phyloP scores from a whole-genome alignment of 2,113 vertebrate species.

The Thamnaconus septentrionalis region DNA sequence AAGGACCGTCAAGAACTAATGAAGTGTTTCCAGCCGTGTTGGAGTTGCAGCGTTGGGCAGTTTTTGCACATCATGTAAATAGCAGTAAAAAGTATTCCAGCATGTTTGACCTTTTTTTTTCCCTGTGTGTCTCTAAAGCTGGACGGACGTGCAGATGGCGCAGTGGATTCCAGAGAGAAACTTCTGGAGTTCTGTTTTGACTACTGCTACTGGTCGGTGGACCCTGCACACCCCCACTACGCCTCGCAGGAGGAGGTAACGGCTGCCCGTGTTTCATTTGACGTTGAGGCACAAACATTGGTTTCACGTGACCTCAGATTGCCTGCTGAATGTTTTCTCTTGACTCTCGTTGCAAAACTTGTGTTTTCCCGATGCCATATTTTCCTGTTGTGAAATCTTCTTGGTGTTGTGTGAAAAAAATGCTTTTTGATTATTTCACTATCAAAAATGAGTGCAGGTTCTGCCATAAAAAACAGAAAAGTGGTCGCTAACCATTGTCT shows the following conservation, averaged over 20 bases:
- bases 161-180: slow-evolving; percentile 86
- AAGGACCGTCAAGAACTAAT: too few relatives aligned
- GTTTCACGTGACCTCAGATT: neutral
- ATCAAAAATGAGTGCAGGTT: too few relatives aligned
- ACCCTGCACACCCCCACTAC: slow-evolving; percentile 84
- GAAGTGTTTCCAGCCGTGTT: neutral
- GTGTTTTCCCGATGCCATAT: too few relatives aligned
- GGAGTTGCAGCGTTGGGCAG: neutral
- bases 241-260: slow-evolving; percentile 95
- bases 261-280: neutral
- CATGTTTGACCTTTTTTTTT: slow-evolving; percentile 5
- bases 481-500: too few relatives aligned
- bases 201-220: slow-evolving; percentile 97
- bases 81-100: too few relatives aligned
- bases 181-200: slow-evolving; percentile 91
- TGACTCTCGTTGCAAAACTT: too few relatives aligned
- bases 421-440: too few relatives aligned
- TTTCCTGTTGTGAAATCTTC: too few relatives aligned
- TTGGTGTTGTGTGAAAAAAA: too few relatives aligned
- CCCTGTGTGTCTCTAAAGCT: slow-evolving; percentile 67
- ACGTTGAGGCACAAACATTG: neutral
- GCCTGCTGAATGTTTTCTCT: neutral
- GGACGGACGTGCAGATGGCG: slow-evolving; percentile 76
- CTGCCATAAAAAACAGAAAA: too few relatives aligned
- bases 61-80: too few relatives aligned